Conservation (phyloP, 2,113 vertebrate species). For the Chrysemys picta region DNA sequence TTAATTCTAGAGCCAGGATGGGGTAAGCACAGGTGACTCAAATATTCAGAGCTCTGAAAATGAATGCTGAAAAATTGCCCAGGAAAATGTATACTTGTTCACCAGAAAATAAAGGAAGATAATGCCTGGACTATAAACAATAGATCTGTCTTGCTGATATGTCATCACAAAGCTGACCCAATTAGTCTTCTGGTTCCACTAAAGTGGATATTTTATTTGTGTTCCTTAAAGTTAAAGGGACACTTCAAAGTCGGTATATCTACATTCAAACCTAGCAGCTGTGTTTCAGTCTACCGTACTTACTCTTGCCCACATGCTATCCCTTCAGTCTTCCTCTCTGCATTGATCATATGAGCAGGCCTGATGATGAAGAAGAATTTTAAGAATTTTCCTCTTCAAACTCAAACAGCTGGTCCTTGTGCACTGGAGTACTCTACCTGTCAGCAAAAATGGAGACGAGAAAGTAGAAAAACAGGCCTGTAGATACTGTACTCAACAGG, state of each 20-base stretch:
- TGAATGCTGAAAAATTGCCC: not conserved
- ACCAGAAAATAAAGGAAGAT: constrained; percentile 17
- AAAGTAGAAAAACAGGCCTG: not conserved
- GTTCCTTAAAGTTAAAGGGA: not conserved
- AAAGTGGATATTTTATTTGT: not conserved
- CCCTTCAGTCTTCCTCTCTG: not conserved
- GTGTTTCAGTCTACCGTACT: not conserved
- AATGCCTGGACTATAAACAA: not conserved
- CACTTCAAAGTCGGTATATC: not conserved
- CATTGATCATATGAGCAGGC: not conserved
- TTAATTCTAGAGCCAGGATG: not conserved
- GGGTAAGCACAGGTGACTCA: not conserved
- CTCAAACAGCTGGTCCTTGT: not conserved
- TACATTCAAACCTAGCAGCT: not conserved
- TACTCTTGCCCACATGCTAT: not conserved
- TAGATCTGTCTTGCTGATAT: not conserved
- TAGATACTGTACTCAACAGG: not conserved
- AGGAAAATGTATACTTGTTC: not conserved
- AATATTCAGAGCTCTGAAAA: not conserved
- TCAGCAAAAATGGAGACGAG: not conserved
- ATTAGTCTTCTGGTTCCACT: not conserved
- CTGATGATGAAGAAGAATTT: not conserved
- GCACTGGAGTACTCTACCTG: not conserved
- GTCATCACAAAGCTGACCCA: not conserved
- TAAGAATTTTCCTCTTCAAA: not conserved